Percentiles rank a stretch among this genome's conserved stretches.
Conservation (phyloP, 2,888 invertebrate species). For the Melinopterus prodromus region DNA sequence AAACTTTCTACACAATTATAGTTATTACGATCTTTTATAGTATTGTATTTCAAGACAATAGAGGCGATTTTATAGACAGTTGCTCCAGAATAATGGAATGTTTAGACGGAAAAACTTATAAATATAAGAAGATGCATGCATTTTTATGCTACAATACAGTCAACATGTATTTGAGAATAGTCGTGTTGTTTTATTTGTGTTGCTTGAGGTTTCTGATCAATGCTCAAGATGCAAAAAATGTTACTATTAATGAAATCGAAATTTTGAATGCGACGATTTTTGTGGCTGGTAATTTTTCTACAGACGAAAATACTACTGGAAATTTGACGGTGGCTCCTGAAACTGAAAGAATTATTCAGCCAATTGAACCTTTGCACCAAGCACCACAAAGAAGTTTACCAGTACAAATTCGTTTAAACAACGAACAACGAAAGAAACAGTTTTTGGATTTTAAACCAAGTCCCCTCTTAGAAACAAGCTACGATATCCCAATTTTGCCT, state of each 20-base stretch:
- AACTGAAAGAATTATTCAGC: constrained; percentile 30
- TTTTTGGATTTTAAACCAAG: constrained; percentile 62
- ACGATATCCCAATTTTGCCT: constrained; percentile 59
- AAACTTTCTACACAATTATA: constrained; percentile 30
- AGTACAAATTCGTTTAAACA: not conserved
- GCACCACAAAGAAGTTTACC: not conserved
- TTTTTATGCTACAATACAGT: constrained; percentile 8
- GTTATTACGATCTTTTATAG: constrained; percentile 15
- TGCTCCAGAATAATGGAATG: constrained; percentile 33
- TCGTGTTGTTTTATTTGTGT: constrained; percentile 13
- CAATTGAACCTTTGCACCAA: not conserved
- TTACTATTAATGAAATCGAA: constrained; percentile 22
- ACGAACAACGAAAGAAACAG: not conserved
- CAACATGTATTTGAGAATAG: not conserved
- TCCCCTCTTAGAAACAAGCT: constrained; percentile 62
- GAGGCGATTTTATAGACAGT: constrained; percentile 29
- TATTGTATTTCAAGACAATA: constrained; percentile 31
- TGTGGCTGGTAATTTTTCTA: constrained; percentile 9
- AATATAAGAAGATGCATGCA: constrained; percentile 14
- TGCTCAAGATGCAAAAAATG: constrained; percentile 19
- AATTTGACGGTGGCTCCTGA: constrained; percentile 17
- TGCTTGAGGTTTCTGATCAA: constrained; percentile 7
- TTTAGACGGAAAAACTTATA: constrained; percentile 29
- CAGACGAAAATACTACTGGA: constrained; percentile 7
- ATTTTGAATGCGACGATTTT: constrained; percentile 12